Evolutionary conservation across 2,797 vertebrate genomes (phyloP), one percentile per base, ranked within the genome.

Genomic region (Alosa sapidissima): DNA sequence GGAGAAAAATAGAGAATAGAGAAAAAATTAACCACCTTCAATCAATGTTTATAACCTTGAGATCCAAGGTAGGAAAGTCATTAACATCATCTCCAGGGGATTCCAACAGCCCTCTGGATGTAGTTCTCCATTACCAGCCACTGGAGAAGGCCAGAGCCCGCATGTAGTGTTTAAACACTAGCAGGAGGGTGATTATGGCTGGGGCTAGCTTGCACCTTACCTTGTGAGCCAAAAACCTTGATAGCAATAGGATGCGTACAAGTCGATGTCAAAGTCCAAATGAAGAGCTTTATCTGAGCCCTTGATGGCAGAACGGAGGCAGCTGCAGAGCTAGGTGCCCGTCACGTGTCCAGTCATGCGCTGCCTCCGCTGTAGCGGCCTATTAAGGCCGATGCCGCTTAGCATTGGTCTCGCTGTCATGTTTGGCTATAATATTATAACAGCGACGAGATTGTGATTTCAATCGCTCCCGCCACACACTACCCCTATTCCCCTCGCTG

Each of bases 11-110:
- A n/a, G n/a, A n/a, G n/a, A n/a, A n/a, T n/a, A 21, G 19, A 19
- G 19, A 19, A 78, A 78, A 75, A 78, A 78, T 78, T 21, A 78
- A 47, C 41, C 72, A 78, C 72, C 41, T 78, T 78, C 72, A 47
- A 78, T 78, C 72, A 78, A 78, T 78, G 72, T 78, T 78, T 78
- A 45, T 47, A 78, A 45, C 72, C 72, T 78, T 78, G 72, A 28
- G 72, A 78, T 19, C 33, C 68, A 75, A 78, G 72, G 72, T 78
- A 45, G 72, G 16, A 78, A 16, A 78, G 72, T 47, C 72, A 78
- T 78, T 78, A 78, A 78, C 14, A 9, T 72, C 72, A 78, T 78
- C 72, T 78, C 72, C 41, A 47, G 72, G 72, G 72, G 72, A 78
- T 78, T 78, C 72, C 19, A 47, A 78, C 2, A 78, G 41, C 72